Evolutionary conservation across 2,888 invertebrate genomes (phyloP).

Genomic region (Drosophila rellima): DNA sequence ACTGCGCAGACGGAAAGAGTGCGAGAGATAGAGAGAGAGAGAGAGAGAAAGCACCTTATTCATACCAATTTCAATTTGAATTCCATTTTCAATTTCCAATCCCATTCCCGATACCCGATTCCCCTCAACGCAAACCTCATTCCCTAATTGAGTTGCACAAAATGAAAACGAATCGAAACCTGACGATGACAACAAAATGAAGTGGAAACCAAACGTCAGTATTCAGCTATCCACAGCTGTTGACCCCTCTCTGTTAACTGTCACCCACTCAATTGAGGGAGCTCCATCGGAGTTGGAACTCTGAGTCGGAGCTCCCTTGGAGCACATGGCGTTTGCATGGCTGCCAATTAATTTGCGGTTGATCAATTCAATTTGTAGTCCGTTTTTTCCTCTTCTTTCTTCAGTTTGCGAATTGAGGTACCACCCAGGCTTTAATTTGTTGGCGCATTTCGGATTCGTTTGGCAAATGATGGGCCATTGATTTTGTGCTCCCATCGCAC

Average conservation of each 20-base stretch:
- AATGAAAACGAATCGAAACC: conserved; percentile 68
- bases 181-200: conserved; percentile 50
- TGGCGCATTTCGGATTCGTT: conserved; percentile 70
- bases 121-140: conserved; percentile 4
- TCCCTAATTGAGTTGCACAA: conserved; percentile 78
- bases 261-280: conserved; percentile 41
- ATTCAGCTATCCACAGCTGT: background rate
- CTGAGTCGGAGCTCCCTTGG: conserved; percentile 34
- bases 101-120: conserved; percentile 7
- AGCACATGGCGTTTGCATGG: conserved; percentile 72
- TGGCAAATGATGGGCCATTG: conserved; percentile 83
- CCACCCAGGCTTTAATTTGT: conserved; percentile 52
- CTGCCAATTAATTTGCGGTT: conserved; percentile 86
- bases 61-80: conserved; percentile 3
- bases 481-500: conserved; percentile 53
- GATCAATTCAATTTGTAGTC: conserved; percentile 85
- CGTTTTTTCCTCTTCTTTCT: conserved; percentile 16
- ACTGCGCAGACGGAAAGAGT: background rate
- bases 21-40: background rate
- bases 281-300: conserved; percentile 8
- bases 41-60: background rate
- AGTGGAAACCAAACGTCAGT: conserved; percentile 13
- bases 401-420: background rate
- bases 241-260: conserved; percentile 1
- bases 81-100: background rate